Base-by-base conservation (phyloP, 2,888 invertebrate species). In the Sepiola atlantica region DNA sequence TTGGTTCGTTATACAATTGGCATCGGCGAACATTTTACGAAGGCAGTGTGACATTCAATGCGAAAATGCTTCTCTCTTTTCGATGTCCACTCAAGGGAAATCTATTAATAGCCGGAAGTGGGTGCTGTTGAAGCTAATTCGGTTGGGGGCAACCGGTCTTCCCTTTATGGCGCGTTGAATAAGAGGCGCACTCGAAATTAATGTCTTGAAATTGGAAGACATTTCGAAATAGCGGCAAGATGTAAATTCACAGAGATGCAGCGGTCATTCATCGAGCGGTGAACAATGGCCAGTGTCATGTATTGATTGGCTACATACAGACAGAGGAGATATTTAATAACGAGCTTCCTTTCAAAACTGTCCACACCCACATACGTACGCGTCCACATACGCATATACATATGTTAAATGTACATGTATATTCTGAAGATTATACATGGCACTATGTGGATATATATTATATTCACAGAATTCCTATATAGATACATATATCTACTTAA, bases 31-130 rank as follows among this genome's bases (percentile, higher is more conserved):
- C n/a, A n/a, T 45, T 8, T n/a, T 77, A 16, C n/a, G 14, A 32
- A 16, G 77, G n/a, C 77, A 77, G 77, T 77, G 77, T 77, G 77
- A 77, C 77, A 77, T 77, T 77, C 77, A 77, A 77, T n/a, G 77
- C 32, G n/a, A 77, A 77, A n/a, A 77, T 32, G n/a, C 77, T n/a
- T 10, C n/a, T 32, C 77, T n/a, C n/a, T n/a, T 77, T 77, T 77
- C 77, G 77, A 77, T 77, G n/a, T n/a, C 77, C n/a, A 77, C 77
- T 77, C 77, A 77, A 77, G 77, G 77, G n/a, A 77, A 77, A 77
- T 77, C 77, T 77, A 77, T 77, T 77, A 77, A 77, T 77, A 77
- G 77, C 77, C 77, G 77, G 77, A 77, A 77, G 77, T 77, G n/a
- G 77, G 77, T 77, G 77, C 77, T 77, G 77, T 77, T 77, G 77